Evolutionary conservation across 2,113 vertebrate species (phyloP).

Genomic region (Ochotona curzoniae): DNA sequence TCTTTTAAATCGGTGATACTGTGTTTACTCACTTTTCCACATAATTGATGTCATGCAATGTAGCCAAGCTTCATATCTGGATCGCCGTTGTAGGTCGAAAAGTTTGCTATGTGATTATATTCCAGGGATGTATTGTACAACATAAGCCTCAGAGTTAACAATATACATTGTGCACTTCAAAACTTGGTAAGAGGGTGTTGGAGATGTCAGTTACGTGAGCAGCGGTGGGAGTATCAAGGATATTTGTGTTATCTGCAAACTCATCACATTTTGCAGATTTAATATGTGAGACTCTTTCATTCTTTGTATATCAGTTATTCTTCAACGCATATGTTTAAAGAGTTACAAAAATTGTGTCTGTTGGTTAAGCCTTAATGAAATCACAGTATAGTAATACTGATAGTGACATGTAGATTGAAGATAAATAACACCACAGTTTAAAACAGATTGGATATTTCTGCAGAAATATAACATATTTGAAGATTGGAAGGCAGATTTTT

Average conservation of each 20-base stretch:
- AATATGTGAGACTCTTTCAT: neutral
- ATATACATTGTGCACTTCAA: neutral
- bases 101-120: neutral
- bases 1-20: neutral
- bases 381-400: neutral
- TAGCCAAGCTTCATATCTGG: neutral
- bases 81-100: neutral
- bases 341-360: neutral
- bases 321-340: neutral
- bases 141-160: neutral
- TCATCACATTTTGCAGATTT: neutral
- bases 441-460: neutral
- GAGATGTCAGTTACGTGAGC: neutral
- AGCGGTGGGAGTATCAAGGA: neutral
- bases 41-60: neutral
- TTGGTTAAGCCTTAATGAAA: neutral
- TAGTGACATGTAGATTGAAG: neutral
- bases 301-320: neutral
- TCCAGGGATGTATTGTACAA: neutral
- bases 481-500: neutral
- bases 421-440: neutral
- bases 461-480: neutral
- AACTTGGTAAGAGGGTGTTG: neutral
- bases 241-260: neutral
- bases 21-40: neutral